A percentile compares a stretch with the other conserved stretches of the same genome.
Evolutionary conservation across 2,888 invertebrate genomes (phyloP).

Genomic region (Trimorus sp.): DNA sequence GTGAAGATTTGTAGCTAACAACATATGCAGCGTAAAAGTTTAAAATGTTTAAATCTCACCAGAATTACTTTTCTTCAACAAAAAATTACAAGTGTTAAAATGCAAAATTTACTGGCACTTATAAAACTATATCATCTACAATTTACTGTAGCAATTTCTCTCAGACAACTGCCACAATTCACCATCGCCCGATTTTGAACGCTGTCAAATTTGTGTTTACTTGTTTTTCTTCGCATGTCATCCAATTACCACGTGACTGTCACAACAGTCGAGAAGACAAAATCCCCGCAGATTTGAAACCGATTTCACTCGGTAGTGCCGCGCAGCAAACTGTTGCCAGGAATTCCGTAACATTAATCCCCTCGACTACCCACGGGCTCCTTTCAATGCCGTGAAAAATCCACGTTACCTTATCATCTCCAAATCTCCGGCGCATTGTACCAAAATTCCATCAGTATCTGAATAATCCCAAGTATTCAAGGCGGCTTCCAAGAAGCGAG

Average conservation of each 20-base stretch:
- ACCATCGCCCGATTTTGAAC: too few relatives aligned
- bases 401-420: constrained; percentile 56
- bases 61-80: too few relatives aligned
- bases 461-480: constrained; percentile 52
- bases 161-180: too few relatives aligned
- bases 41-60: too few relatives aligned
- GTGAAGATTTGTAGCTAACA: too few relatives aligned
- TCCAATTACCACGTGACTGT: constrained; percentile 11
- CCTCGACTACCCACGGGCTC: constrained; percentile 34
- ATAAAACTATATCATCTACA: too few relatives aligned
- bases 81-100: too few relatives aligned
- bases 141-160: too few relatives aligned
- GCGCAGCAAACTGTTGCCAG: constrained; percentile 39
- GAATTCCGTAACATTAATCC: constrained; percentile 49
- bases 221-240: neutral
- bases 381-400: constrained; percentile 60
- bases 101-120: too few relatives aligned
- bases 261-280: constrained; percentile 25
- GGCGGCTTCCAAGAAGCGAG: constrained; percentile 34
- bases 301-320: constrained; percentile 21
- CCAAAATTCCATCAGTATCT: constrained; percentile 59
- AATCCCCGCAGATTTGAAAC: constrained; percentile 18
- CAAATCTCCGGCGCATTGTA: constrained; percentile 57
- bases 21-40: too few relatives aligned
- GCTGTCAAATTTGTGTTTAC: too few relatives aligned